Evolutionary conservation across 2,888 invertebrate genomes (phyloP).

Genomic region (Stegophylla sp.): DNA sequence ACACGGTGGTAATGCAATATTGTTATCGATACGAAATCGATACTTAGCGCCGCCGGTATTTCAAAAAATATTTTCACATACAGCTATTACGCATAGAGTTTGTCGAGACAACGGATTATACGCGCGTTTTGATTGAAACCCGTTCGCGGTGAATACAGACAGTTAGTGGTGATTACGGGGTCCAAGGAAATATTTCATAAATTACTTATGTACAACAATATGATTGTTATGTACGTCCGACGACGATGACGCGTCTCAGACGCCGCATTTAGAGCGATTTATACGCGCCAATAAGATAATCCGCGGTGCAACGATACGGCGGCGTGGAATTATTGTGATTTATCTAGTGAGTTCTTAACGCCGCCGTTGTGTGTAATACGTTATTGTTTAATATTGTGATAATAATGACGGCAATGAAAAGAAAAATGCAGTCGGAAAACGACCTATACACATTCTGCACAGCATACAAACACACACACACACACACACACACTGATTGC

Average conservation of each 20-base stretch:
- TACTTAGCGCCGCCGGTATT: too few relatives aligned
- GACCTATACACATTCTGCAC: background rate
- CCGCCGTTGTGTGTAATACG: background rate
- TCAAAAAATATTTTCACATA: background rate
- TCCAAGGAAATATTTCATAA: background rate
- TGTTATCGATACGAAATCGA: too few relatives aligned
- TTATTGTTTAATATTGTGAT: background rate
- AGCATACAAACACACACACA: too few relatives aligned
- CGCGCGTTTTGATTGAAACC: background rate
- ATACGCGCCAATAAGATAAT: constrained; percentile 7
- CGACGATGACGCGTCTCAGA: background rate
- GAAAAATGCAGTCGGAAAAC: background rate
- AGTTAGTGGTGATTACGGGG: too few relatives aligned
- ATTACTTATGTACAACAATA: too few relatives aligned
- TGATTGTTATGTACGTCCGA: too few relatives aligned
- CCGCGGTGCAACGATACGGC: background rate
- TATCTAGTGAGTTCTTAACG: too few relatives aligned
- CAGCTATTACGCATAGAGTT: too few relatives aligned
- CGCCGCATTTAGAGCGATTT: constrained; percentile 18
- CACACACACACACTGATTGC: too few relatives aligned
- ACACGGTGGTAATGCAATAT: background rate
- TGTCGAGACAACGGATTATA: constrained; percentile 16
- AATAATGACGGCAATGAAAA: background rate
- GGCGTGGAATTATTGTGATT: too few relatives aligned
- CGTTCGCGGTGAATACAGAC: background rate